Evolutionary conservation across 2,113 vertebrate species (phyloP).

Genomic region (Acrocephalus arundinaceus): DNA sequence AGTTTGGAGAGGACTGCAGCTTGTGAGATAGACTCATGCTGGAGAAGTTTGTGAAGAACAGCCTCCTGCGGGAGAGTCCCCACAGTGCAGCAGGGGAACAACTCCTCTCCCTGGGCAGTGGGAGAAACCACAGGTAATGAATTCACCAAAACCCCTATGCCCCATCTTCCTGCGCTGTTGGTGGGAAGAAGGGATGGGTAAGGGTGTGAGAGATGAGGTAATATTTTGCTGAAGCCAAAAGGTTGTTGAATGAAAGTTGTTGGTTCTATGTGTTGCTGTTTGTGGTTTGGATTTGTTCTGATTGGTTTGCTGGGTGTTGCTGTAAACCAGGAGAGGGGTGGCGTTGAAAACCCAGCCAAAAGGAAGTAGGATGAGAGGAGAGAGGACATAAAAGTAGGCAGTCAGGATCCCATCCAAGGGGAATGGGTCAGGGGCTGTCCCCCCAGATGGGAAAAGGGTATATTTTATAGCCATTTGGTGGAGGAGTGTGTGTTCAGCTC

Average conservation of each 20-base stretch:
- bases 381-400: fast-evolving
- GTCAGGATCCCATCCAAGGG: neutral
- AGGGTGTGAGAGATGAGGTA: neutral
- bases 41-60: neutral
- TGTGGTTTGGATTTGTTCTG: neutral
- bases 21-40: fast-evolving
- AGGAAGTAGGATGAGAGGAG: neutral
- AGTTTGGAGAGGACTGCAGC: neutral
- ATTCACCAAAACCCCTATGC: neutral
- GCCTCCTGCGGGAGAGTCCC: neutral
- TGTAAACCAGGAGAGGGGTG: no score
- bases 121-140: neutral
- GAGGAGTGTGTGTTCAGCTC: no score
- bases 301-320: neutral
- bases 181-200: neutral
- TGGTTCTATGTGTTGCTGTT: neutral
- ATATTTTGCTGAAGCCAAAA: neutral
- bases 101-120: neutral
- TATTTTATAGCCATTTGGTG: neutral
- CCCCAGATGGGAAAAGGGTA: fast-evolving
- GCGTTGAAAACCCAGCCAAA: neutral
- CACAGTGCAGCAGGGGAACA: neutral
- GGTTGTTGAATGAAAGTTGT: neutral
- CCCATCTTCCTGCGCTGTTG: fast-evolving
- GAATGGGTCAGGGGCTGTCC: neutral